phyloP scores from a whole-genome alignment of 2,888 invertebrate genomes.

The Neoascia interrupta region DNA sequence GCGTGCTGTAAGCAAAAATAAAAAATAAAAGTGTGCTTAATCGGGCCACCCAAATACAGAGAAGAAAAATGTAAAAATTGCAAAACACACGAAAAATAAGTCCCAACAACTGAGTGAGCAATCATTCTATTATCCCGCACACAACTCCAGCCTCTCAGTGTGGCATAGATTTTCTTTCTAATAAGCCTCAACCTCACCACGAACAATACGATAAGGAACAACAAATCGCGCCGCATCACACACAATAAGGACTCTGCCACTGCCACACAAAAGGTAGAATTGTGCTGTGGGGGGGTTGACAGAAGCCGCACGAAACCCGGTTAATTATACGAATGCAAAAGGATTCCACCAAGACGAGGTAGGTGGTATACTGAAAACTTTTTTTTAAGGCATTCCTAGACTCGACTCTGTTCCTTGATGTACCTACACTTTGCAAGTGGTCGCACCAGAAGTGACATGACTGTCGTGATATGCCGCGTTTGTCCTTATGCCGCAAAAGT shows the following conservation, averaged over 20 bases:
- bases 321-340: constrained; percentile 23
- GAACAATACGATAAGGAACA: constrained; percentile 13
- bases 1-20: constrained; percentile 11
- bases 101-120: background rate
- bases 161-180: constrained; percentile 7
- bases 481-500: background rate
- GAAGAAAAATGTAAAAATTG: constrained; percentile 41
- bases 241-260: background rate
- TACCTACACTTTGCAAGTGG: no score
- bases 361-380: no score
- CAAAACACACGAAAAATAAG: background rate
- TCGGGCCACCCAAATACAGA: constrained; percentile 20
- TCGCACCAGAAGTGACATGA: no score
- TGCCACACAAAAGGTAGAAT: background rate
- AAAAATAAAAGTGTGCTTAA: constrained; percentile 21
- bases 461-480: background rate
- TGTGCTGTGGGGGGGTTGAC: background rate
- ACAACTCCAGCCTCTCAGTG: background rate
- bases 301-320: constrained; percentile 6
- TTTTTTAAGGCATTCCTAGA: constrained; percentile 2
- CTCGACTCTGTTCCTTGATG: background rate
- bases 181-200: constrained; percentile 12
- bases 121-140: background rate
- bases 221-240: background rate
- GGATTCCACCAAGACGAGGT: constrained; percentile 18